Conservation (phyloP, 2,888 invertebrate genomes). For the Ethmia dodecea region DNA sequence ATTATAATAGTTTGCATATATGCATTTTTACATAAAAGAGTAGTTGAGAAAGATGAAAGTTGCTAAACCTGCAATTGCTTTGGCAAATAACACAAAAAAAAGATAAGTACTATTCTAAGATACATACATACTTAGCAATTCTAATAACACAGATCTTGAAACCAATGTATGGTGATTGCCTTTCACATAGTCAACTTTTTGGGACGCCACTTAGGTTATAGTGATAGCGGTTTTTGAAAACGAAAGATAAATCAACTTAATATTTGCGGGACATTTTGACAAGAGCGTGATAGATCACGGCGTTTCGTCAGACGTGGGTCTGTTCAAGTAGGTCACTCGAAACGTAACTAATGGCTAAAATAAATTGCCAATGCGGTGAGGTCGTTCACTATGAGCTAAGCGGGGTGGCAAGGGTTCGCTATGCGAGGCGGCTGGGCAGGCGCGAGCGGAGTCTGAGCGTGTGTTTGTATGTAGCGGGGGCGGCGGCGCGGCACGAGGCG, state of each 20-base stretch:
- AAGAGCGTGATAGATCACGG: not conserved
- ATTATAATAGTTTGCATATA: too few species aligned
- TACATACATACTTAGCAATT: too few species aligned
- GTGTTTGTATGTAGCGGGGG: slow-evolving; percentile 41
- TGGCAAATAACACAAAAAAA: too few species aligned
- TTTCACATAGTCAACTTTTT: slow-evolving; percentile 31
- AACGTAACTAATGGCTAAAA: too few species aligned
- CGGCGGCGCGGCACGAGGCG: slow-evolving; percentile 55
- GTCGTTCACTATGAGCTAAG: slow-evolving; percentile 33
- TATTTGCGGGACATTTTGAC: not conserved
- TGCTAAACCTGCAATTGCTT: too few species aligned
- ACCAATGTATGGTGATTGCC: slow-evolving; percentile 11
- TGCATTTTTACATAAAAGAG: too few species aligned
- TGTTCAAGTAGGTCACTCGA: too few species aligned
- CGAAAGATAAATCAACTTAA: not conserved
- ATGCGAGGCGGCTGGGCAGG: not conserved
- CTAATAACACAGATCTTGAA: too few species aligned
- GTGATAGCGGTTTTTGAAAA: slow-evolving; percentile 17
- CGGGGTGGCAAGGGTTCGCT: slow-evolving; percentile 17
- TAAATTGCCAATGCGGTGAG: not conserved
- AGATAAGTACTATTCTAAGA: too few species aligned
- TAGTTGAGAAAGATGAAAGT: too few species aligned
- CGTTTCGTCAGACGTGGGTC: too few species aligned
- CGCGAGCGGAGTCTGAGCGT: slow-evolving; percentile 10
- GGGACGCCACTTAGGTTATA: slow-evolving; percentile 44